Conservation (phyloP, 2,888 invertebrate genomes). For the Alcis repandata region DNA sequence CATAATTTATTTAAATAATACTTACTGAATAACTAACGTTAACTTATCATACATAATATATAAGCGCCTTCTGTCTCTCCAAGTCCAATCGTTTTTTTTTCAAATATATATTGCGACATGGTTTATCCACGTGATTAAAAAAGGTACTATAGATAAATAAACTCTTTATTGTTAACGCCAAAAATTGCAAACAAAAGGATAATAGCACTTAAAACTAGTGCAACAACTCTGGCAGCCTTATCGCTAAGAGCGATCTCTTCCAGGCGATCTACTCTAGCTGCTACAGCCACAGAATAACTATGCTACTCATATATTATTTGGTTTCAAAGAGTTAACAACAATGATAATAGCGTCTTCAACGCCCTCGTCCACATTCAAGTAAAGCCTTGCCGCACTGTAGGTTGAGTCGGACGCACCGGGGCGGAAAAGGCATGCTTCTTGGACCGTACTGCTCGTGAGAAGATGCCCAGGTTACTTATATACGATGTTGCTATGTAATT, state of each 20-base stretch:
- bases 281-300: too few species aligned
- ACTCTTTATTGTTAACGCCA: too few species aligned
- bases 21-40: background rate
- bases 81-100: background rate
- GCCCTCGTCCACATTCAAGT: background rate
- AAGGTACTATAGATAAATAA: too few species aligned
- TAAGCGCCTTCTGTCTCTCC: background rate
- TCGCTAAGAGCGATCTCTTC: too few species aligned
- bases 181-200: too few species aligned
- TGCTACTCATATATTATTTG: background rate
- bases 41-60: background rate
- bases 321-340: background rate
- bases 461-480: constrained; percentile 49
- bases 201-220: too few species aligned
- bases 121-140: background rate
- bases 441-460: constrained; percentile 73
- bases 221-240: too few species aligned
- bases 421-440: constrained; percentile 72
- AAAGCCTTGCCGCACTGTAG: constrained; percentile 59
- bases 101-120: background rate
- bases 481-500: constrained; percentile 11
- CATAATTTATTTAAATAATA: background rate
- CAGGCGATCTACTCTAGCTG: too few species aligned
- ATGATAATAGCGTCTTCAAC: too few species aligned
- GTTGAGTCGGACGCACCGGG: constrained; percentile 58